Conservation (phyloP, 2,113 vertebrate species). For the Orycteropus afer region DNA sequence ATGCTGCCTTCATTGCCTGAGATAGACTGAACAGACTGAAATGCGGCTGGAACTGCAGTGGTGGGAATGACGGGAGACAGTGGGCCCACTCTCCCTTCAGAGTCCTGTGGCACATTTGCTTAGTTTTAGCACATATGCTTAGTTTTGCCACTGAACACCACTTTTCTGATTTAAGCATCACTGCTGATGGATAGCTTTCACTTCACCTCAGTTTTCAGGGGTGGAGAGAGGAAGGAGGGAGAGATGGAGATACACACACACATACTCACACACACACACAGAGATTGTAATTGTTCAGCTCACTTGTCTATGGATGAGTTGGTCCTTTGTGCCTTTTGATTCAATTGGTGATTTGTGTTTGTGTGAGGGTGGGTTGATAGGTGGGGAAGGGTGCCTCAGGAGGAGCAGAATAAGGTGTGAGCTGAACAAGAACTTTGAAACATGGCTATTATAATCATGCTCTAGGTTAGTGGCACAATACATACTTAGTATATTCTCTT, state of each 20-base stretch:
- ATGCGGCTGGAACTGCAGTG: background rate
- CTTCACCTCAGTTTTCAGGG: background rate
- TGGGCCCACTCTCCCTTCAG: background rate
- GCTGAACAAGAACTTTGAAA: background rate
- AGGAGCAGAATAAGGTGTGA: background rate
- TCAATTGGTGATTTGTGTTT: background rate
- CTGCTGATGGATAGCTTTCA: background rate
- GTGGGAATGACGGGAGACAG: rapidly evolving
- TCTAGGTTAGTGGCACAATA: background rate
- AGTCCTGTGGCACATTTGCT: background rate
- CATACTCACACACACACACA: no score
- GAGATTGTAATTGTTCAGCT: background rate
- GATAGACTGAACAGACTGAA: background rate
- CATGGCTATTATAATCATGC: background rate
- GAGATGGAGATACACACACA: background rate
- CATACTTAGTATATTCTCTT: background rate
- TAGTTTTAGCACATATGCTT: no score
- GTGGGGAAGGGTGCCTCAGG: background rate
- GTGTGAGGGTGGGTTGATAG: background rate
- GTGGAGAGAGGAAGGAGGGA: background rate
- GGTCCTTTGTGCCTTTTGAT: background rate
- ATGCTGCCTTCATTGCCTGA: background rate
- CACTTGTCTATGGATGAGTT: background rate
- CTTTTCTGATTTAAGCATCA: background rate
- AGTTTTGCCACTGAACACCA: background rate